phyloP scores from a whole-genome alignment of 2,888 invertebrate genomes.

The Gandaritis pyraliata region DNA sequence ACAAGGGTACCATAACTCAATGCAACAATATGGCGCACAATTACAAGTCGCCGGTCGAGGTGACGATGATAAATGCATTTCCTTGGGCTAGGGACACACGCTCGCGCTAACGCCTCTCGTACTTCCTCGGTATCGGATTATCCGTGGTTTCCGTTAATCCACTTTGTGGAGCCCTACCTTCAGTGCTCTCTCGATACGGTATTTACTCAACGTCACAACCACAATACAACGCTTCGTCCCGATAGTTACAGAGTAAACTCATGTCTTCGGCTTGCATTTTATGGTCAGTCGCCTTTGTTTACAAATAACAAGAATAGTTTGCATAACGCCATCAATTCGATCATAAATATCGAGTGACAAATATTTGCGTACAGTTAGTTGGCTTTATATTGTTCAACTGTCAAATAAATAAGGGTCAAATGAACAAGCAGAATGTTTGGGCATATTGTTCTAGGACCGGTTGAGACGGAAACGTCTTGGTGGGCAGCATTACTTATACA shows the following conservation, averaged over 20 bases:
- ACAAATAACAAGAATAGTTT: slow-evolving; percentile 21
- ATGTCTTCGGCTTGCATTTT: slow-evolving; percentile 18
- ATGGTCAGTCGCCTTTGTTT: slow-evolving; percentile 18
- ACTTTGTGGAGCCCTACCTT: slow-evolving; percentile 39
- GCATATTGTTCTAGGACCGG: slow-evolving; percentile 81
- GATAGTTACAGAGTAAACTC: slow-evolving; percentile 20
- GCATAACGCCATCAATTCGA: slow-evolving; percentile 27
- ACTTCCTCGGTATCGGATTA: slow-evolving; percentile 46
- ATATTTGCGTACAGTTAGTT: slow-evolving; percentile 28
- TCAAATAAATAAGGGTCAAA: slow-evolving; percentile 40
- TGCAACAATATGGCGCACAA: slow-evolving; percentile 79
- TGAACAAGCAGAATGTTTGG: slow-evolving; percentile 74
- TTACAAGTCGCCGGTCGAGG: slow-evolving; percentile 73
- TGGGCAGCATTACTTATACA: slow-evolving; percentile 81
- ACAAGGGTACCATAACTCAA: slow-evolving; percentile 71
- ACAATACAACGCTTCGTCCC: slow-evolving; percentile 17
- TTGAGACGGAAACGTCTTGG: slow-evolving; percentile 76
- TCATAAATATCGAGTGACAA: slow-evolving; percentile 29
- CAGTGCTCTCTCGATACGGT: slow-evolving; percentile 25
- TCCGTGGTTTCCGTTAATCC: slow-evolving; percentile 42
- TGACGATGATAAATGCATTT: slow-evolving; percentile 81
- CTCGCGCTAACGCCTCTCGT: slow-evolving; percentile 45
- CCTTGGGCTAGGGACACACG: slow-evolving; percentile 70
- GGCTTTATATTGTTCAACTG: slow-evolving; percentile 29
- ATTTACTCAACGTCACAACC: slow-evolving; percentile 27